phyloP scores from a whole-genome alignment of 2,888 invertebrate species.

The Altica lythri region DNA sequence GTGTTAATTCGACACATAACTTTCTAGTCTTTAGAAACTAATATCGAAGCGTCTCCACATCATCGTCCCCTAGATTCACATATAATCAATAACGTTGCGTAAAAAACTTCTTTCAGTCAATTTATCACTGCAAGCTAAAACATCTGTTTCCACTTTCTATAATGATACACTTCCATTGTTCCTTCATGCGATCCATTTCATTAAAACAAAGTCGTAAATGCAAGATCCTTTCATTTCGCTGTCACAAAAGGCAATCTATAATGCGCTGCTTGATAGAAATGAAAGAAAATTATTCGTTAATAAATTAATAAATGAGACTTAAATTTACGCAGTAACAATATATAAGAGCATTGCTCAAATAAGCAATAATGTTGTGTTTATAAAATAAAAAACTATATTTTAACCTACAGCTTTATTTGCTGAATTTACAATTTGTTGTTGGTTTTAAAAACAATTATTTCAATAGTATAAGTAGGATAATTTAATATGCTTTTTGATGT shows the following conservation, averaged over 20 bases:
- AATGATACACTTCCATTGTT: conserved; percentile 26
- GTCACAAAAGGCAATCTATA: conserved; percentile 20
- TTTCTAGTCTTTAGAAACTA: conserved; percentile 7
- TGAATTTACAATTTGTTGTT: no score
- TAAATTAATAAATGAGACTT: no score
- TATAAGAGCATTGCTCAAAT: no score
- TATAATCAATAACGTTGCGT: conserved; percentile 21
- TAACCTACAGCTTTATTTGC: no score
- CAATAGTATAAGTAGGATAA: no score
- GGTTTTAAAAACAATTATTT: no score
- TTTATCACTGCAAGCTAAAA: conserved; percentile 29
- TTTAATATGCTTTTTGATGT: no score
- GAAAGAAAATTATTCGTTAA: conserved; percentile 3
- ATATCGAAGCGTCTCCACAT: conserved; percentile 20
- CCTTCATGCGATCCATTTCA: conserved; percentile 22
- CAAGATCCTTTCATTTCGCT: conserved; percentile 6
- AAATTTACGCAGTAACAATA: no score
- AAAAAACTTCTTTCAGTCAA: conserved; percentile 25
- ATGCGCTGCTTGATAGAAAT: conserved; percentile 10
- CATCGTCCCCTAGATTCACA: conserved; percentile 20
- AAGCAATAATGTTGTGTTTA: no score
- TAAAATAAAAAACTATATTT: no score
- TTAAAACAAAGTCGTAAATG: conserved; percentile 20
- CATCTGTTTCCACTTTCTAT: conserved; percentile 26
- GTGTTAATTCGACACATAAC: not conserved